Base-by-base conservation (phyloP, 1,140 invertebrate species). In the Nylanderia fulva region DNA sequence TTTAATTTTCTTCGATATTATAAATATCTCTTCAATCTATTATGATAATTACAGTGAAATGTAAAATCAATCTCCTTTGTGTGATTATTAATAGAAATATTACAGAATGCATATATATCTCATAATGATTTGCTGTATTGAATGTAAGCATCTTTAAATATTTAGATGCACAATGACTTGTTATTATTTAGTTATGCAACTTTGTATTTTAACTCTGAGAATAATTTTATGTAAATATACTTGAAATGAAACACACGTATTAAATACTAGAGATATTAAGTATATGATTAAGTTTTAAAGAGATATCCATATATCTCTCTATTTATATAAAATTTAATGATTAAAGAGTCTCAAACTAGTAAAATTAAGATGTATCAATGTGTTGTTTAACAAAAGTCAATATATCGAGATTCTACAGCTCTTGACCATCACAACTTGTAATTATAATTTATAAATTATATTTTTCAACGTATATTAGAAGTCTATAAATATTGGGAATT, bases 281-380 rank as follows among this genome's bases (percentile, higher is more conserved):
- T 33, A 33, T 3, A 33, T 3, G 29, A 21, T 42, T 45, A 42
- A 27, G 1, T 21, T 4, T n/a, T 64, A 24, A 1, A 18, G 27
- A 18, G 27, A 18, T 27, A 45, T 61, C 7, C 3, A 29, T 76
- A 33, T n/a, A n/a, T n/a, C n/a, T n/a, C n/a, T 77, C 13, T 45
- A 13, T 64, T 21, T 24, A 42, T 39, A 75, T 27, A 60, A 77
- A 64, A 33, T 45, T 45, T 77, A 33, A 64, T 77, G 3, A 24
- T 21, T 15, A 0, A 18, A 18, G 8, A 27, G n/a, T n/a, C n/a
- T n/a, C n/a, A n/a, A n/a, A n/a, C n/a, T n/a, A n/a, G n/a, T n/a
- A n/a, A n/a, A n/a, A n/a, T n/a, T n/a, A n/a, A n/a, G n/a, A n/a
- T n/a, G n/a, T n/a, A n/a, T n/a, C n/a, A n/a, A n/a, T n/a, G n/a